Base-by-base conservation (phyloP, 2,888 invertebrate species). In the Nomada fabriciana region DNA sequence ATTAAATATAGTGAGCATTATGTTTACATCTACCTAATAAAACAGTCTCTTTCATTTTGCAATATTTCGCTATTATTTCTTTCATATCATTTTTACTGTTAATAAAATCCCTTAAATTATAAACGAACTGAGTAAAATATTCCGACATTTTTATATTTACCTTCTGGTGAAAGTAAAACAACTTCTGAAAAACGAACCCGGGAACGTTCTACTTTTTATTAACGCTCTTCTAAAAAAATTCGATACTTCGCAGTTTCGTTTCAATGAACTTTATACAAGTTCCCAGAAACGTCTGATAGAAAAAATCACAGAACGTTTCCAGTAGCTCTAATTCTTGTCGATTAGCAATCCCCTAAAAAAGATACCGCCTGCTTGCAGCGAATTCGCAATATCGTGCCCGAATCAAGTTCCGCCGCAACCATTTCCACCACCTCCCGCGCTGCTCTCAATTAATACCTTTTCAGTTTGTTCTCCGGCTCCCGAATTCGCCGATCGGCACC, bases 371-470 rank as follows among this genome's bases (percentile, higher is more conserved):
- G 13, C 42, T 68, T 57, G 18, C 55, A 9, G 2, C n/a, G 18
- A 57, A 57, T 29, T 68, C 25, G 50, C 50, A 47, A 43, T 73
- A 73, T 73, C 57, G 67, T 29, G 47, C 55, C 18, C 69, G 47
- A 29, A 36, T 7, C 42, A 68, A 42, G 50, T 68, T 69, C 42
- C 36, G 11, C 68, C 55, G 55, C 68, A 60, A n/a, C 73, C n/a
- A 67, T 74, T 59, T 59, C 11, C 43, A 15, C 25, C 25, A 18
- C 25, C 52, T 1, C 2, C 9, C 74, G 36, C 7, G 2, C 2
- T 5, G 7, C n/a, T 52, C 68, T 23, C 69, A 53, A 75, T 75
- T 60, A 69, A 69, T 75, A 68, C 69, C 25, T 60, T 69, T 75
- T 60, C 60, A 42, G 36, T 75, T 52, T 69, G 69, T 69, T 75